These are phyloP conservation scores for Metopia argyrocephala DNA, from an alignment of 2,888 invertebrate genomes.

Conservation along the genomic window DNA sequence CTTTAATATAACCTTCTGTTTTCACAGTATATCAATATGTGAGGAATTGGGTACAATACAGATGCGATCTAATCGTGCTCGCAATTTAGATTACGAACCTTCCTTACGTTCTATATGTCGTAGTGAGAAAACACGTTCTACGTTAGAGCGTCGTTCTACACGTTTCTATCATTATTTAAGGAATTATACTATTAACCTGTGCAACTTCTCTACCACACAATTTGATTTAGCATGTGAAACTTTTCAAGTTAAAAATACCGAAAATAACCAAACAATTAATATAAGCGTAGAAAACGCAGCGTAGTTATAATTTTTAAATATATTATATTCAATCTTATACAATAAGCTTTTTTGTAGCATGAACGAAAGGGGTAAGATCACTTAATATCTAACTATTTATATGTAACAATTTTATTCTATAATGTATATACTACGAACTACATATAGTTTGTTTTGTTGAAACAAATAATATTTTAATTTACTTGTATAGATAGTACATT, in stretches of 20 bases:
- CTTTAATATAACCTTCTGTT: too few species aligned
- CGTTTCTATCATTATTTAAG: constrained; percentile 89
- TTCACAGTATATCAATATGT: constrained; percentile 80
- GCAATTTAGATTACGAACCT: constrained; percentile 85
- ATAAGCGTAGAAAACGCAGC: neutral
- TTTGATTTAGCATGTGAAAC: constrained; percentile 79
- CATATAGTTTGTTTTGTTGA: too few species aligned
- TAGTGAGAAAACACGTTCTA: constrained; percentile 82
- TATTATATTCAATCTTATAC: neutral
- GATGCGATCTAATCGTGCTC: constrained; percentile 80
- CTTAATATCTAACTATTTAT: too few species aligned
- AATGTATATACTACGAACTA: too few species aligned
- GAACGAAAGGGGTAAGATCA: neutral
- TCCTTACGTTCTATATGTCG: constrained; percentile 84
- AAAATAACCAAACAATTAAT: constrained; percentile 24
- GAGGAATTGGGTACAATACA: constrained; percentile 79
- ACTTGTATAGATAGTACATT: neutral
- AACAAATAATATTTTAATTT: too few species aligned
- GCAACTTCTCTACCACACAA: constrained; percentile 79
- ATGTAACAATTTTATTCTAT: too few species aligned
- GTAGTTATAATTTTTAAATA: neutral
- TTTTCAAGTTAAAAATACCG: constrained; percentile 57
- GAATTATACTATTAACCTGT: constrained; percentile 78
- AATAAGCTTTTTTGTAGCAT: neutral
- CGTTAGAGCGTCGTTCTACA: constrained; percentile 83